Evolutionary conservation across 2,888 invertebrate genomes (phyloP).

Genomic region (Hemicrepidius hirtus): DNA sequence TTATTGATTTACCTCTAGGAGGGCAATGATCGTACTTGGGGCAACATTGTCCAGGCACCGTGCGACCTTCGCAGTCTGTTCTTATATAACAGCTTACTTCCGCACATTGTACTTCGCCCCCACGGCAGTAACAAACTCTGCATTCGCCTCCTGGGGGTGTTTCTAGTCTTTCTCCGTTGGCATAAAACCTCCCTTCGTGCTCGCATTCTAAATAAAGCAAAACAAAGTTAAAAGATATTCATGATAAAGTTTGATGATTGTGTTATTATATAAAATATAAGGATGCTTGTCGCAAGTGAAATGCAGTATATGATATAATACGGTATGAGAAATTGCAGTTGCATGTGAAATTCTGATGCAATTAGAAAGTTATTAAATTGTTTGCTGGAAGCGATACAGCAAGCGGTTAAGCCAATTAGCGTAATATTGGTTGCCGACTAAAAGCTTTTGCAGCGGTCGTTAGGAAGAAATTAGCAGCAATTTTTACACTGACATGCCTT

Average conservation of each 20-base stretch:
- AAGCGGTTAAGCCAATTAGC: slow-evolving; percentile 15
- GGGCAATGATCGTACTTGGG: slow-evolving; percentile 89
- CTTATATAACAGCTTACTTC: slow-evolving; percentile 85
- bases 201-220: slow-evolving; percentile 80
- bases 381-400: not conserved
- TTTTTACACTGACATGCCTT: not conserved
- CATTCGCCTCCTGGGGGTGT: slow-evolving; percentile 83
- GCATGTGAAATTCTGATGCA: slow-evolving; percentile 40
- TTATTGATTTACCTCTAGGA: slow-evolving; percentile 74
- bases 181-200: slow-evolving; percentile 83
- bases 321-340: slow-evolving; percentile 30
- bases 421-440: slow-evolving; percentile 29
- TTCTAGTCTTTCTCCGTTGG: slow-evolving; percentile 83
- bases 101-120: slow-evolving; percentile 86
- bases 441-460: slow-evolving; percentile 9
- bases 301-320: slow-evolving; percentile 39
- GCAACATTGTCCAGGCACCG: slow-evolving; percentile 84
- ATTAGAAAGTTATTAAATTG: slow-evolving; percentile 46
- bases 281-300: slow-evolving; percentile 9
- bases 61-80: slow-evolving; percentile 83
- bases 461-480: slow-evolving; percentile 19
- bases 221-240: slow-evolving; percentile 3
- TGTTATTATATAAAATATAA: slow-evolving; percentile 23
- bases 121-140: slow-evolving; percentile 87
- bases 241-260: not conserved